These are phyloP conservation scores for Cochlearius cochlearius DNA, from an alignment of 2,113 vertebrate genomes.

Conservation along the genomic window DNA sequence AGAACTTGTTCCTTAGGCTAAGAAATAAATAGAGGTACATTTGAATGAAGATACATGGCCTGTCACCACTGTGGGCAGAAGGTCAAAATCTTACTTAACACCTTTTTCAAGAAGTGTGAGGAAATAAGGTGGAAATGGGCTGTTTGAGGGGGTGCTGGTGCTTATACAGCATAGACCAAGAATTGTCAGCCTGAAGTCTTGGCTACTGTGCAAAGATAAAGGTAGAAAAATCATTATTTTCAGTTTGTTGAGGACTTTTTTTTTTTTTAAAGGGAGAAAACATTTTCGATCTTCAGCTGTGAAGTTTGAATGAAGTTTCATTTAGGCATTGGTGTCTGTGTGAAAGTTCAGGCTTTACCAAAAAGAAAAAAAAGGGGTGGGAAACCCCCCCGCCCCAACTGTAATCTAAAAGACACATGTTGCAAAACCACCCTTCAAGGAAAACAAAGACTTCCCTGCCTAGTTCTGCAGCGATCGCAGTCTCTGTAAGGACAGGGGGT, in stretches of 20 bases:
- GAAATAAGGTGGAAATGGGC: background rate
- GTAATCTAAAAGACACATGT: accelerated
- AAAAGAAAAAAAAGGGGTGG: background rate
- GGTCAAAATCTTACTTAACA: background rate
- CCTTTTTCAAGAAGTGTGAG: background rate
- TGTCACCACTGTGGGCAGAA: background rate
- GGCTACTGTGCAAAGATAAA: background rate
- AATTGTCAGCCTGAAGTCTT: background rate
- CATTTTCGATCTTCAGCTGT: background rate
- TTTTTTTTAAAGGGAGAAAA: background rate
- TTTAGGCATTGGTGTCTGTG: background rate
- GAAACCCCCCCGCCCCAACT: background rate
- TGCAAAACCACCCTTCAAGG: background rate
- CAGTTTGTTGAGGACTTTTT: background rate
- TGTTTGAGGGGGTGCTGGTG: background rate
- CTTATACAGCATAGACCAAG: background rate
- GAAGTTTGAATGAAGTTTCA: background rate
- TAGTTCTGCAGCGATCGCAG: background rate
- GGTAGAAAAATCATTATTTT: background rate
- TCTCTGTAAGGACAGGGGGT: background rate
- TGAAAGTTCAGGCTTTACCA: background rate
- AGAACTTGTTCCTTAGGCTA: background rate
- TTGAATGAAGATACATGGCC: background rate
- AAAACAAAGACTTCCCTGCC: background rate
- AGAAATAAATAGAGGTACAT: background rate